phyloP scores from a whole-genome alignment of 1,140 invertebrate genomes.

The Potamilus streckersoni region DNA sequence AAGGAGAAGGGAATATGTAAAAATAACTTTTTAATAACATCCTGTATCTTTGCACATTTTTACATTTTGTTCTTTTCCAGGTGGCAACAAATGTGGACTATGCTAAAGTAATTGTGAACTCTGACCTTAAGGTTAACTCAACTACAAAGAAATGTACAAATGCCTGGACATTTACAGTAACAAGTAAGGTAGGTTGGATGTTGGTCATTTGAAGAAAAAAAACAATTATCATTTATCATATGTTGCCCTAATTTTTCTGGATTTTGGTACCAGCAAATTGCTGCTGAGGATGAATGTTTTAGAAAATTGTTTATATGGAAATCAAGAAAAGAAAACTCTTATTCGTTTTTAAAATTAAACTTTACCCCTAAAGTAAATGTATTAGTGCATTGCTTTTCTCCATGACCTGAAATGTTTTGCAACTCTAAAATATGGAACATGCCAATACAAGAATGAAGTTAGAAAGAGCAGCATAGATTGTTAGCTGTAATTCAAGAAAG shows the following conservation, averaged over 20 bases:
- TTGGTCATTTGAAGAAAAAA: background rate
- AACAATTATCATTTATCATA: background rate
- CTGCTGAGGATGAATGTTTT: background rate
- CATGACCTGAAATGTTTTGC: no score
- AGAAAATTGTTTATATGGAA: background rate
- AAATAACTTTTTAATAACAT: no score
- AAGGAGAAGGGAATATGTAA: no score
- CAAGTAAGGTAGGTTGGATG: constrained; percentile 59
- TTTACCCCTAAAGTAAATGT: no score
- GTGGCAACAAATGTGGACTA: constrained; percentile 69
- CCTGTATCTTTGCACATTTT: no score
- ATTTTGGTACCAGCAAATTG: no score
- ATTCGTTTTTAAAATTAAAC: no score
- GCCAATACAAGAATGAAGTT: no score
- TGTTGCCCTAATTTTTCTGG: background rate
- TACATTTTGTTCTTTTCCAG: constrained; percentile 37
- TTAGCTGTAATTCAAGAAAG: no score
- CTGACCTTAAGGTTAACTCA: constrained; percentile 75
- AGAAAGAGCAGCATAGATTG: no score
- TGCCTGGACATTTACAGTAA: constrained; percentile 77
- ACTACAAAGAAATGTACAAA: constrained; percentile 77
- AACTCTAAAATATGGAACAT: no score
- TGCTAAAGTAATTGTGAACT: constrained; percentile 74
- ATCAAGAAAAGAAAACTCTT: background rate
- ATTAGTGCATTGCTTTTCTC: no score